Evolutionary conservation across 2,888 invertebrate genomes (phyloP).

Genomic region (Cataglyphis rosenhaueri): DNA sequence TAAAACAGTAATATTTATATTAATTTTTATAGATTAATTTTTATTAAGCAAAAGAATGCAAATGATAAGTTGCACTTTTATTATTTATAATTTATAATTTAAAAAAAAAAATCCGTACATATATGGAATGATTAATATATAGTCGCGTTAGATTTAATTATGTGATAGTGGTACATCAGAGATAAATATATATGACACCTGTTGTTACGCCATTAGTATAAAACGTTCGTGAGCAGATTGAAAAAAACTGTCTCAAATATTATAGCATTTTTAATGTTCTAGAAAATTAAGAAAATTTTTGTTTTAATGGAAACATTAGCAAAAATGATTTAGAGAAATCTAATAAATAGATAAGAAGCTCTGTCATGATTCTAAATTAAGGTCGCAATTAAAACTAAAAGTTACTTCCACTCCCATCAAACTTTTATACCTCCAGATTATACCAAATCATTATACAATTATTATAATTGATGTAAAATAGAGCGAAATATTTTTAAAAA

Average conservation of each 20-base stretch:
- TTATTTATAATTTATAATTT: not conserved
- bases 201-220: slow-evolving; percentile 39
- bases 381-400: slow-evolving; percentile 7
- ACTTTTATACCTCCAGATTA: not conserved
- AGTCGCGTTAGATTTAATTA: not conserved
- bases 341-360: not conserved
- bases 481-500: not conserved
- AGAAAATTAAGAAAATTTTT: not conserved
- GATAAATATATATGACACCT: slow-evolving; percentile 32
- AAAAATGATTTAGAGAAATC: not conserved
- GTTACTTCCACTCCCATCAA: not conserved
- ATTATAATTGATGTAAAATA: not conserved
- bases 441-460: not conserved
- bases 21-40: not conserved
- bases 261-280: not conserved
- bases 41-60: not conserved
- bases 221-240: not conserved
- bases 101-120: not conserved
- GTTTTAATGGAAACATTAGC: not conserved
- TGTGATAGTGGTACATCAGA: not conserved
- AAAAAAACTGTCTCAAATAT: not conserved
- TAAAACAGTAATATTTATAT: not conserved
- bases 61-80: slow-evolving; percentile 7
- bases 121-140: not conserved
- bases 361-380: not conserved